Evolutionary conservation across 2,888 invertebrate species (phyloP).

Genomic region (Monochamus alternatus): DNA sequence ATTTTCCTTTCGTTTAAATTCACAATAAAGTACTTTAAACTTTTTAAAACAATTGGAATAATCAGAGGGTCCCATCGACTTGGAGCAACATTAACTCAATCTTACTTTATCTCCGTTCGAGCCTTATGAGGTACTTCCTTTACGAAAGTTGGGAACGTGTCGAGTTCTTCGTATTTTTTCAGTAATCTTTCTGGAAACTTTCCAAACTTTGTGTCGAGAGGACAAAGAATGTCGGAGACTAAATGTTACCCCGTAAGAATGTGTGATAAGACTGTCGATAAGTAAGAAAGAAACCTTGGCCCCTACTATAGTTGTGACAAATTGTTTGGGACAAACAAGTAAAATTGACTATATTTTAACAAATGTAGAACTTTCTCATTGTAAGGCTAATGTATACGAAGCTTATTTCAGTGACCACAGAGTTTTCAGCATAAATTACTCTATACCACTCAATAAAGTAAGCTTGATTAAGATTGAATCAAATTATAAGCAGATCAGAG

Average conservation of each 20-base stretch:
- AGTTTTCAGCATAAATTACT: too few relatives aligned
- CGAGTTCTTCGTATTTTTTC: conserved; percentile 4
- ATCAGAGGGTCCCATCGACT: conserved; percentile 11
- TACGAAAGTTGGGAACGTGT: conserved; percentile 2
- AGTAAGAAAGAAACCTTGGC: not conserved
- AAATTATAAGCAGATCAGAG: too few relatives aligned
- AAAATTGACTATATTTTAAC: too few relatives aligned
- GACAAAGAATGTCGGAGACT: not conserved
- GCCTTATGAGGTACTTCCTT: conserved; percentile 2
- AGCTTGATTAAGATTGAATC: too few relatives aligned
- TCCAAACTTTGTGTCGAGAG: conserved; percentile 1
- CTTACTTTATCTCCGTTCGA: conserved; percentile 1
- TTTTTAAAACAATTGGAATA: conserved; percentile 10
- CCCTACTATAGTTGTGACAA: too few relatives aligned
- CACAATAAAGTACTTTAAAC: not conserved
- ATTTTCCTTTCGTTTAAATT: conserved; percentile 1
- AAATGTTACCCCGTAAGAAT: conserved; percentile 1
- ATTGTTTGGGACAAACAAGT: too few relatives aligned
- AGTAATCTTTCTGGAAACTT: conserved; percentile 6
- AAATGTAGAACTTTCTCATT: too few relatives aligned
- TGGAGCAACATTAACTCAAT: conserved; percentile 7
- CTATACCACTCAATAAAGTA: too few relatives aligned
- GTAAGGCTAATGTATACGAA: too few relatives aligned
- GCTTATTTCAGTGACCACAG: too few relatives aligned
- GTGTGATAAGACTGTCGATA: not conserved